Evolutionary conservation across 2,113 vertebrate species (phyloP).

Genomic region (Panthera tigris): DNA sequence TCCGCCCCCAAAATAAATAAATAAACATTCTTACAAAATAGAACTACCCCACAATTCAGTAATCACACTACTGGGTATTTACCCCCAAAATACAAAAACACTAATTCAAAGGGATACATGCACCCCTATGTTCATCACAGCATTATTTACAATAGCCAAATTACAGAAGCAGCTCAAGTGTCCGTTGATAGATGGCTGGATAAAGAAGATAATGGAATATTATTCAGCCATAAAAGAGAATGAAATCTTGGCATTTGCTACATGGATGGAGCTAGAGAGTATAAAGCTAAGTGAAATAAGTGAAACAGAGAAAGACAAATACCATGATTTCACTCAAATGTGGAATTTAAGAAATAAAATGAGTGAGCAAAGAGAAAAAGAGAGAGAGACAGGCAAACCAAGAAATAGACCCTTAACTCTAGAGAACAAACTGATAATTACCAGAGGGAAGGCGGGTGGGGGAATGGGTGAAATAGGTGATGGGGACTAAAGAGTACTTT

Average conservation of each 20-base stretch:
- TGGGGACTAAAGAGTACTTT: not conserved
- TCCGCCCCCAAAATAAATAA: too few species aligned
- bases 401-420: not conserved
- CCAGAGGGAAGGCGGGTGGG: not conserved
- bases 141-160: not conserved
- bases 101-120: not conserved
- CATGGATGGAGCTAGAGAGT: not conserved
- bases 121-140: not conserved
- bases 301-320: not conserved
- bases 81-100: not conserved
- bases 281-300: not conserved
- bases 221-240: not conserved
- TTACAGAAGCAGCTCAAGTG: not conserved
- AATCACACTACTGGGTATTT: not conserved
- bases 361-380: not conserved
- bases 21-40: not conserved
- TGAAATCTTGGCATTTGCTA: not conserved
- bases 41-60: not conserved
- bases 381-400: not conserved
- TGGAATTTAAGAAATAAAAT: not conserved
- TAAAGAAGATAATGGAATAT: not conserved
- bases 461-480: not conserved
- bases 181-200: not conserved
- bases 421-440: not conserved
- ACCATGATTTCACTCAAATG: not conserved